Percentiles rank a stretch among this genome's conserved stretches.
Conservation (phyloP, 37 sponge, comb jelly and placozoan species). For the Beroe ovata region DNA sequence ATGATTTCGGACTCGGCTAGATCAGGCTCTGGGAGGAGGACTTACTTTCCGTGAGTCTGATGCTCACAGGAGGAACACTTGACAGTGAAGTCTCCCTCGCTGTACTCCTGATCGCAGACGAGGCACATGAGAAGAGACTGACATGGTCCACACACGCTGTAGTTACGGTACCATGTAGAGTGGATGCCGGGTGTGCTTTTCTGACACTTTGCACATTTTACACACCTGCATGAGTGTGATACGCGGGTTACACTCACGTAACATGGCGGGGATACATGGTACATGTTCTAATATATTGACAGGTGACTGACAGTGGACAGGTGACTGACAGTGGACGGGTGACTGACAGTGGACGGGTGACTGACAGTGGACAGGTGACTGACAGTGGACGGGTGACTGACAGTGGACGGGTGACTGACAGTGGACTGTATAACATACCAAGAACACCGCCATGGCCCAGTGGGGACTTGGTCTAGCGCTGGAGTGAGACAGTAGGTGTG, state of each 20-base stretch:
- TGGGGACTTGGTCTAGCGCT: constrained; percentile 26
- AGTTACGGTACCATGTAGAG: constrained; percentile 58
- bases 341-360: no score
- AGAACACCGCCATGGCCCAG: constrained; percentile 61
- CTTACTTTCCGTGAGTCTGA: constrained; percentile 25
- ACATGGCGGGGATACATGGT: no score
- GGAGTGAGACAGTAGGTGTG: constrained; percentile 66
- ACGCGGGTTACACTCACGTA: no score
- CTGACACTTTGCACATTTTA: constrained; percentile 39
- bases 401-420: no score
- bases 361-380: no score
- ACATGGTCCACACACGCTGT: constrained; percentile 65
- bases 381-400: no score
- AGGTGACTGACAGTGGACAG: no score
- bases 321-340: no score
- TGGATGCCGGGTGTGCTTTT: constrained; percentile 44
- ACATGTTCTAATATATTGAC: no score
- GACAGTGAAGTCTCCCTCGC: constrained; percentile 5
- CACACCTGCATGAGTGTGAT: constrained; percentile 68
- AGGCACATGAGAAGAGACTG: constrained; percentile 1
- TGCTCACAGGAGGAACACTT: constrained; percentile 64
- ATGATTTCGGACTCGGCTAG: no score
- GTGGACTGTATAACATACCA: constrained; percentile 34
- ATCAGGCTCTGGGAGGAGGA: not conserved
- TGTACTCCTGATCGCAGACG: constrained; percentile 37